Percentiles rank a stretch among this genome's conserved stretches.
phyloP scores from a whole-genome alignment of 2,888 invertebrate genomes.

The Macrophya alboannulata region DNA sequence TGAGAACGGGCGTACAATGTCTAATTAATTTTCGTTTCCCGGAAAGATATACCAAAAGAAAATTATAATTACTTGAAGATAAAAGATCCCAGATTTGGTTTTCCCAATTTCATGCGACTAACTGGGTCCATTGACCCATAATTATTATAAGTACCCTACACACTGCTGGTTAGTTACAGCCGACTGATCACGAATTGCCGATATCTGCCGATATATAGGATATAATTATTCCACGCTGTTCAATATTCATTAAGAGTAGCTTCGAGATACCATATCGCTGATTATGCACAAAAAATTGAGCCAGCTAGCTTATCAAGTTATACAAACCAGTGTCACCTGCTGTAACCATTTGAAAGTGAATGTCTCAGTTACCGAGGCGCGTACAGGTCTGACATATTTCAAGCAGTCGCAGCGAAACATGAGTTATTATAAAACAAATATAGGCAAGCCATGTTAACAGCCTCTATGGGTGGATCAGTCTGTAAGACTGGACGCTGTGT shows the following conservation, averaged over 20 bases:
- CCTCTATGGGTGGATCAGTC: neutral
- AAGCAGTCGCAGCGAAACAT: neutral
- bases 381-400: conserved; percentile 26
- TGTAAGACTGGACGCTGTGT: neutral
- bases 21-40: neutral
- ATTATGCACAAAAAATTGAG: neutral
- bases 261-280: neutral
- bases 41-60: neutral
- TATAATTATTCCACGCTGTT: conserved; percentile 41
- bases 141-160: conserved; percentile 18
- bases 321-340: conserved; percentile 45
- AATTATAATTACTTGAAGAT: neutral
- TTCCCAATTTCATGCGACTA: neutral
- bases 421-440: conserved; percentile 45
- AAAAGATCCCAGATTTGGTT: neutral
- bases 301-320: conserved; percentile 42
- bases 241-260: conserved; percentile 35
- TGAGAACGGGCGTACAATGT: neutral
- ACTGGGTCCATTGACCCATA: neutral
- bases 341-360: conserved; percentile 49
- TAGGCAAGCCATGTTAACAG: neutral
- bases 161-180: neutral
- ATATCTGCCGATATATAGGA: neutral
- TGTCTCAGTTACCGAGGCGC: conserved; percentile 39
- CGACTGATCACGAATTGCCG: conserved; percentile 13